Evolutionary conservation across 2,888 invertebrate species (phyloP), one percentile per base, ranked within the genome.

Genomic region (Podotricha telesiphe): DNA sequence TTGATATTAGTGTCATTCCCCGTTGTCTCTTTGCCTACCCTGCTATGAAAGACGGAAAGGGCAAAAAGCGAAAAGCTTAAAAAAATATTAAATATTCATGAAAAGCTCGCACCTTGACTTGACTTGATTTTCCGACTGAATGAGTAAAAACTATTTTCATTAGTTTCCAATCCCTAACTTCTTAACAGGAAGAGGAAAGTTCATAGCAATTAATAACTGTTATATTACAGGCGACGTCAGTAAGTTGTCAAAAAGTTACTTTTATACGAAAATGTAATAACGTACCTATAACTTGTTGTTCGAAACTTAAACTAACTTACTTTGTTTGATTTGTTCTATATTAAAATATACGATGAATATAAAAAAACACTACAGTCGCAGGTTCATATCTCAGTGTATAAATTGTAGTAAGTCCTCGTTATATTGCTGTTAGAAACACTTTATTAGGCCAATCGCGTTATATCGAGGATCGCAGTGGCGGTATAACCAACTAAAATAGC

Each of bases 211-310:
- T 59, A 59, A 59, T 42, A 45, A 45, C 8, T 42, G n/a, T 45
- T 59, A 42, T 22, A 45, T 17, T 53, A 53, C 22, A 22, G 5
- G 42, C n/a, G 20, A 22, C 4, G 42, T 59, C 58, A n/a, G 58
- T 20, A 15, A n/a, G 42, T n/a, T 58, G n/a, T 45, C 58, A 1
- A 20, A 22, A 58, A 42, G 22, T 59, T 59, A 28, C 17, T 37
- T 34, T 55, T 17, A 34, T 37, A 34, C 34, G 37, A 55, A 55
- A 37, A 55, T 55, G 11, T 17, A 53, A 53, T 55, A 55, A n/a
- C 8, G 10, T n/a, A 37, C 37, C 10, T 37, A 8, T 10, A 42
- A 42, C 13, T 37, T 37, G 13, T 42, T 42, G 42, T 42, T 13
- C 13, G 42, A 42, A 42, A 42, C 13, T 42, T 37, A 37, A 37